Percentiles rank a stretch among this genome's conserved stretches.
phyloP scores from a whole-genome alignment of 2,797 vertebrate genomes.

The Takifugu rubripes region DNA sequence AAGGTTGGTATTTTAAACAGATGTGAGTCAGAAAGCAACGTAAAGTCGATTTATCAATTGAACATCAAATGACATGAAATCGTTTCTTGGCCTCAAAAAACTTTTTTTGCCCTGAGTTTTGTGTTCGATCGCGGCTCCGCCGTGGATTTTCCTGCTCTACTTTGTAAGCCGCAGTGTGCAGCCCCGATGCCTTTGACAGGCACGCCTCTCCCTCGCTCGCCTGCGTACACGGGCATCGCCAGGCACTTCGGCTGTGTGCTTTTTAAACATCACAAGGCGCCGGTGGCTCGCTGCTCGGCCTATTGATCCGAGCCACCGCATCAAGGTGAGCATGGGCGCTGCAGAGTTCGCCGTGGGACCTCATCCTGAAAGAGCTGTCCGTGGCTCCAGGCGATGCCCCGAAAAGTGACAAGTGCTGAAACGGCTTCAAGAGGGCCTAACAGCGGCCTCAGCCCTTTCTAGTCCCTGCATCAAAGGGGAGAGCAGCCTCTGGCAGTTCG shows the following conservation, averaged over 20 bases:
- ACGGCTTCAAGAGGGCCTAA: constrained; percentile 74
- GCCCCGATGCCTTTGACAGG: constrained; percentile 58
- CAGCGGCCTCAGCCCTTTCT: constrained; percentile 75
- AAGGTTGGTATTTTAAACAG: too few relatives aligned
- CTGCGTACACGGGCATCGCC: constrained; percentile 33
- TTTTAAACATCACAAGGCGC: constrained; percentile 72
- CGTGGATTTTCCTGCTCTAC: constrained; percentile 39
- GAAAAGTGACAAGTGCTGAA: constrained; percentile 77
- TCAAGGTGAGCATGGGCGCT: constrained; percentile 73
- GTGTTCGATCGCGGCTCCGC: constrained; percentile 2
- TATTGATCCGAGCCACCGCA: constrained; percentile 79
- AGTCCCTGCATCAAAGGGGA: constrained; percentile 75
- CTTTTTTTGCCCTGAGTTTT: constrained; percentile 13
- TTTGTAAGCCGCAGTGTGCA: constrained; percentile 61
- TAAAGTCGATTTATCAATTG: too few relatives aligned
- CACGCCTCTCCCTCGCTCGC: constrained; percentile 52
- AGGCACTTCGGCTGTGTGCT: constrained; percentile 58
- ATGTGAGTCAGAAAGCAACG: too few relatives aligned
- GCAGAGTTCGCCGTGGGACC: constrained; percentile 69
- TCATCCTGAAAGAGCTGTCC: constrained; percentile 74
- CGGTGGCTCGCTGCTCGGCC: constrained; percentile 69
- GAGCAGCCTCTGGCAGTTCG: constrained; percentile 72
- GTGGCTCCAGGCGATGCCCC: constrained; percentile 72
- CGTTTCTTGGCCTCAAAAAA: constrained; percentile 14
- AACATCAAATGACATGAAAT: neutral